phyloP scores from a whole-genome alignment of 2,797 vertebrate genomes.

The Pelobates cultripes region DNA sequence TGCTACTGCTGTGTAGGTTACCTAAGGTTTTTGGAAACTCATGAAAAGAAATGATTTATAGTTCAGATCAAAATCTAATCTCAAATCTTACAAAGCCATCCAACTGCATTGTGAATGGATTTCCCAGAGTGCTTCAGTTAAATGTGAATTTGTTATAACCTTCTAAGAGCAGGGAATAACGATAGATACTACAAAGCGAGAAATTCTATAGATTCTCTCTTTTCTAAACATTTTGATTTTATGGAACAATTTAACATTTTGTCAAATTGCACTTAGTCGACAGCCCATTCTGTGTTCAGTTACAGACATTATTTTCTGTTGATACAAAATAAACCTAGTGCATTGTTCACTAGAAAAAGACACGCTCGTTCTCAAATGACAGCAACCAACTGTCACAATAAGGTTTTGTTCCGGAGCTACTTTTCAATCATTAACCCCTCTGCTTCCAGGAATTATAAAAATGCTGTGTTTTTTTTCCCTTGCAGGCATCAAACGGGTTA shows the following conservation, averaged over 20 bases:
- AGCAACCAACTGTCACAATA: neutral
- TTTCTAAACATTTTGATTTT: neutral
- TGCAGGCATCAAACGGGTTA: conserved; percentile 19
- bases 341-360: neutral
- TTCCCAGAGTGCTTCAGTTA: neutral
- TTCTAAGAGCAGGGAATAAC: neutral
- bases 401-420: neutral
- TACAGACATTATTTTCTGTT: too few species aligned
- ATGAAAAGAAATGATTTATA: conserved; percentile 1
- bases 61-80: conserved; percentile 1
- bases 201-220: neutral
- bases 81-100: conserved; percentile 7
- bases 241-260: neutral
- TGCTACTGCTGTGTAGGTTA: conserved; percentile 10
- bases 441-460: neutral
- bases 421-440: neutral
- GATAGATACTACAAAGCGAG: neutral
- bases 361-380: neutral
- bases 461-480: neutral
- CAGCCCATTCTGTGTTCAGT: neutral
- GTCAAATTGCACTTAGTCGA: neutral
- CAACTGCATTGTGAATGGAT: conserved; percentile 4
- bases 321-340: neutral
- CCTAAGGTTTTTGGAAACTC: conserved; percentile 6
- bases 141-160: neutral